Base-by-base conservation (phyloP, 2,113 vertebrate genomes). In the Urocitellus parryii region DNA sequence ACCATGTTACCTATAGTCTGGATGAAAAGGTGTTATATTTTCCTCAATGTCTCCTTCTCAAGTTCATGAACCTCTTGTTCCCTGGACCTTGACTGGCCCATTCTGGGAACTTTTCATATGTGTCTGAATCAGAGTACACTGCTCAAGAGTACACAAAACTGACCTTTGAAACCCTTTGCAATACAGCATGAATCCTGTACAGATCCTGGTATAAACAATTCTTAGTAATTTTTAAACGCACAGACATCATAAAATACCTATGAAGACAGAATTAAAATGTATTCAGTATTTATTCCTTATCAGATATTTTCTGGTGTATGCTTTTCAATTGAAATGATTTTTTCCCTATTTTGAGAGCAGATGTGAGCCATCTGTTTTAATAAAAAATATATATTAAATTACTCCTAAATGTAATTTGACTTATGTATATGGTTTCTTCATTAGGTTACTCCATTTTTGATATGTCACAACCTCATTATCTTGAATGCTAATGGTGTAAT, bases 341-440 rank as follows among this genome's bases (percentile, higher is more conserved):
- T 77, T 42, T 37, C 73, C 48, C 24, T 45, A 73, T 91, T 97
- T 96, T 91, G 80, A 65, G n/a, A 96, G 88, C 94, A 97, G 96
- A 96, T 97, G 97, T 95, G 81, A 92, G 73, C 90, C 96, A 98
- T 97, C 97, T 97, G 97, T 68, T 98, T 96, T 96, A 95, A 97
- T 96, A 85, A 97, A 95, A 98, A 92, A 95, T 95, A 39, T 56
- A 88, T 95, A 95, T 95, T 91, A 97, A 96, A 96, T 97, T 96
- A 91, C 4, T 96, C 91, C 92, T 90, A 96, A 95, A 95, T 91
- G 63, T 84, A 96, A 97, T 98, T 92, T 97, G 90, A 96, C 91
- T 97, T 97, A 80, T 95, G 85, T 95, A 81, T 97, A 92, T 91
- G 48, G 53, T 94, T 96, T 96, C 77, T 94, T 85, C 94, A 96